A percentile compares a stretch with the other conserved stretches of the same genome.
These are phyloP conservation scores for Drosophila nigricruria DNA, from an alignment of 2,888 invertebrate genomes.

Conservation along the genomic window DNA sequence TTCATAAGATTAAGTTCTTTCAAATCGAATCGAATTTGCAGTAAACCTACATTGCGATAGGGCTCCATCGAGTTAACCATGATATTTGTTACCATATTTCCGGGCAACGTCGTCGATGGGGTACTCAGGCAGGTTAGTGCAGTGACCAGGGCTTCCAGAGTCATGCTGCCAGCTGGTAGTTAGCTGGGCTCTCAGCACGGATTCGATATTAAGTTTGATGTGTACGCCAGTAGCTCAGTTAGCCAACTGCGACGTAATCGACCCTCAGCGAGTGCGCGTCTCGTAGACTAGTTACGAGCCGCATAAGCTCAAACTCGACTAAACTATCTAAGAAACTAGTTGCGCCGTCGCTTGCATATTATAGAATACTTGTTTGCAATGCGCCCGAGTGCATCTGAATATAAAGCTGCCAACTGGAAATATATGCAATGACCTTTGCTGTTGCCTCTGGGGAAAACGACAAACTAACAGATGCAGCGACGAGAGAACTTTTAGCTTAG, in stretches of 20 bases:
- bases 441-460: background rate
- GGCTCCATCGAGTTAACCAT: conserved; percentile 57
- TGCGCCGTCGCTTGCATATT: conserved; percentile 23
- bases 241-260: conserved; percentile 39
- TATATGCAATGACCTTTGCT: conserved; percentile 41
- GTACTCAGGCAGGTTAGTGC: conserved; percentile 69
- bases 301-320: background rate
- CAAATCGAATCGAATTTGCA: background rate
- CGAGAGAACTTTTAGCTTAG: conserved; percentile 20
- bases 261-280: conserved; percentile 14
- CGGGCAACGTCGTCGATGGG: conserved; percentile 38
- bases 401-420: background rate
- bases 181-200: background rate
- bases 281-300: conserved; percentile 12
- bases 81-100: conserved; percentile 42
- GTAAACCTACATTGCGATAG: conserved; percentile 55
- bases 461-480: background rate
- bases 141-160: conserved; percentile 67
- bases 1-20: background rate
- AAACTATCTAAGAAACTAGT: conserved; percentile 11
- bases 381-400: conserved; percentile 11
- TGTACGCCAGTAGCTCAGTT: conserved; percentile 25
- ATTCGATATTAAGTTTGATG: conserved; percentile 6
- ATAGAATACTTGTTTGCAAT: conserved; percentile 62
- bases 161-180: conserved; percentile 37